Base-by-base conservation (phyloP, 2,888 invertebrate species). In the Eristalis arbustorum region DNA sequence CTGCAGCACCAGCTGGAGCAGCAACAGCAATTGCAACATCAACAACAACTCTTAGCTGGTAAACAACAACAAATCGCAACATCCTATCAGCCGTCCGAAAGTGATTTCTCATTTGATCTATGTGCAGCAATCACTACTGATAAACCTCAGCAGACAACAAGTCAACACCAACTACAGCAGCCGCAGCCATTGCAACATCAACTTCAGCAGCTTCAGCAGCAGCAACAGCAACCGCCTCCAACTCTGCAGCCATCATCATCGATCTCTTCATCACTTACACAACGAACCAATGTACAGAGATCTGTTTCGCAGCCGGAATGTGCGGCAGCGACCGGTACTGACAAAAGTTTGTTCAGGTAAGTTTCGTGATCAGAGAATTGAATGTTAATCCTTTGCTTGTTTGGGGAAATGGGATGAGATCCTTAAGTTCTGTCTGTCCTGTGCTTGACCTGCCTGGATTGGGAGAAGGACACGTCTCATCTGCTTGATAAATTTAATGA, bases 31-130 rank as follows among this genome's bases (percentile, higher is more conserved):
- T 63, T 89, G 73, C 89, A 89, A 75, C 89, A 88, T 75, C 88
- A 88, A 64, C 89, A 89, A 71, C 89, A 88, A 57, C 81, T 88
- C 80, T 76, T 88, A 42, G 87, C 89, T 84, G 85, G 89, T 22
- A 89, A 89, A 84, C 89, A 88, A 84, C 89, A 88, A 73, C 89
- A 89, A 79, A 84, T 89, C 63, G 84, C 89, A 87, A 88, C 90
- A 88, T 90, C 90, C 88, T 89, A 89, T 88, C 90, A 90, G 83
- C 90, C 90, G 89, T 90, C 90, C 89, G 90, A 90, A 89, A 90
- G 90, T 89, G 90, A 90, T 89, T 90, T 90, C 85, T 89, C 90
- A 79, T 90, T 90, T 88, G 90, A 90, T 88, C 88, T 89, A 88
- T 88, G 89, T 88, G 82, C 76, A 79, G 81, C 84, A 79, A 88